Percentiles rank a stretch among this genome's conserved stretches.
phyloP scores from a whole-genome alignment of 2,888 invertebrate genomes.

The Volucella zonaria region DNA sequence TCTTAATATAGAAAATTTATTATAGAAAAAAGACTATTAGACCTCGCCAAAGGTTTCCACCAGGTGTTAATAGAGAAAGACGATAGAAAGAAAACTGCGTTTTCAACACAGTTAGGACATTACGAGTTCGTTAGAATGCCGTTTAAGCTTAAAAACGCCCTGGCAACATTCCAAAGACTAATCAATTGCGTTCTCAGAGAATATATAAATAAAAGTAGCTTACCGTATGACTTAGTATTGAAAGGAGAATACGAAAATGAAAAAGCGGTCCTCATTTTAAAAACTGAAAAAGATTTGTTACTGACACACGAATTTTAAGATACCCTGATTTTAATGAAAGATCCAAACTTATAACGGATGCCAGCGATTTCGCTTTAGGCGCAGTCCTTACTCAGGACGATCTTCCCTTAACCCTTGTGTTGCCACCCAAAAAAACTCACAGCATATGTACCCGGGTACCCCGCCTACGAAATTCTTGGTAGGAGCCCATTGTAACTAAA shows the following conservation, averaged over 20 bases:
- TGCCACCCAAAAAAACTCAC: no score
- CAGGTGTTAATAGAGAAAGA: neutral
- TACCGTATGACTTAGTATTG: neutral
- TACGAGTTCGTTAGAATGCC: neutral
- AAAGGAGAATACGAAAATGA: neutral
- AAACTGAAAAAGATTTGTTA: neutral
- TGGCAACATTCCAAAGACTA: slow-evolving; percentile 1
- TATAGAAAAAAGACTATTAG: neutral
- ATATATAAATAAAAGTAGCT: slow-evolving; percentile 1
- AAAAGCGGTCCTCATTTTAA: neutral
- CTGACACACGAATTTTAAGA: neutral
- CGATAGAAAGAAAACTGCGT: slow-evolving; percentile 12
- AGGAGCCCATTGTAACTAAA: no score
- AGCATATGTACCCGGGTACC: no score
- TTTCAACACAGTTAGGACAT: slow-evolving; percentile 1
- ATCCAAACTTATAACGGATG: neutral
- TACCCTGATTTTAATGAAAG: neutral
- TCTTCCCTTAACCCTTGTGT: neutral
- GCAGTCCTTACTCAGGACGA: slow-evolving; percentile 2
- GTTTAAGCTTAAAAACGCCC: no score
- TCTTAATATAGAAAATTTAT: no score
- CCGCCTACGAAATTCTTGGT: no score
- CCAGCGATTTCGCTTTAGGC: neutral
- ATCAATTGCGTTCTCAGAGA: slow-evolving; percentile 10
- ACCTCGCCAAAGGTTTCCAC: neutral